Base-by-base conservation (phyloP, 2,888 invertebrate genomes). In the Dryobota labecula region DNA sequence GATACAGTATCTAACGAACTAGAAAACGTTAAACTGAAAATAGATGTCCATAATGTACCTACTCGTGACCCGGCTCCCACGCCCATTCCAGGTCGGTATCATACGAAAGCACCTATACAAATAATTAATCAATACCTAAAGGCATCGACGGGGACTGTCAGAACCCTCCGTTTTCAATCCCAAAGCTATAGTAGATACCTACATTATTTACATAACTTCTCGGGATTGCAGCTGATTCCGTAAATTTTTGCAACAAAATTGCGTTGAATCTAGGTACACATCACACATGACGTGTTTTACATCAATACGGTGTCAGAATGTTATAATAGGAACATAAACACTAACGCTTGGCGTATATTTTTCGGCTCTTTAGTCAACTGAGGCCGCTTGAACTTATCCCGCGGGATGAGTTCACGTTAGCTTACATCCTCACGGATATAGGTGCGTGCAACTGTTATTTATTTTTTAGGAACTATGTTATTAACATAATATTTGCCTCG, bases 41-140 rank as follows among this genome's bases (percentile, higher is more conserved):
- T 70, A 69, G 56, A 45, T 64, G 53, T 38, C 69, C 64, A 77
- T 58, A 80, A 38, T 45, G 49, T 60, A 45, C 45, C 15, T 24
- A 15, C 27, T 36, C 43, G n/a, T 49, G 49, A 24, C 43, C 76
- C 43, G 27, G 8, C 71, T 43, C 56, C 69, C 64, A 61, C 70
- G 70, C 60, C 69, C 45, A 54, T 56, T 27, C 57, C 47, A 64
- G 30, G n/a, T 57, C 30, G 24, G 11, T 20, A 24, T 27, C 49
- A 76, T 56, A 80, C 38, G 49, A 61, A 61, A 65, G 45, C 30
- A 47, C 45, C 45, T 76, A 53, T 54, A 62, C 45, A 66, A 53
- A 62, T 58, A 75, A 53, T 45, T 8, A 58, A 81, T 77, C 77
- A 63, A 61, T 80, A n/a, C n/a, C n/a, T n/a, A 74, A 56, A 65